These are phyloP conservation scores for Gallinago media DNA, from an alignment of 2,113 vertebrate species.

Conservation along the genomic window DNA sequence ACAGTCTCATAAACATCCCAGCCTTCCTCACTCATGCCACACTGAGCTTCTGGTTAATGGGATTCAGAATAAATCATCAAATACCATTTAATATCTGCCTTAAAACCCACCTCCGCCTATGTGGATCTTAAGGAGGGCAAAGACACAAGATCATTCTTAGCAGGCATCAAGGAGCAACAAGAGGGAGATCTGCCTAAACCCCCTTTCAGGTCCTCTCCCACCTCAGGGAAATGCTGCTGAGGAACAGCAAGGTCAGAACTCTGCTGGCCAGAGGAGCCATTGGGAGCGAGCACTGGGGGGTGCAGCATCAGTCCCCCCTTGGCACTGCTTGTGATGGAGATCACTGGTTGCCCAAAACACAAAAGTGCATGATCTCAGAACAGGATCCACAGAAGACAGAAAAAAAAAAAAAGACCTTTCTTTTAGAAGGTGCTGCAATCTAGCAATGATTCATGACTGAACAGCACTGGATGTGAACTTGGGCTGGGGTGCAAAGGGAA, in stretches of 20 bases:
- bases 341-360: not conserved
- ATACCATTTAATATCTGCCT: not conserved
- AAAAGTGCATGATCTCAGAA: not conserved
- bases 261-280: rapidly evolving
- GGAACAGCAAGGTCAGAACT: rapidly evolving
- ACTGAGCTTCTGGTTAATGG: not conserved
- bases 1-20: not conserved
- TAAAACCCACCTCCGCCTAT: not conserved
- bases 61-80: not conserved
- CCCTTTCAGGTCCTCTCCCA: not conserved
- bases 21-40: not conserved
- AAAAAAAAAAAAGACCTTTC: not conserved
- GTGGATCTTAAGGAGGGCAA: not conserved
- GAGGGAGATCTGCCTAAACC: not conserved
- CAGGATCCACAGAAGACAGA: not conserved
- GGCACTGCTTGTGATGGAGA: not conserved
- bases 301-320: not conserved
- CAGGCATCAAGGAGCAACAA: not conserved
- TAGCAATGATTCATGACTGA: not conserved
- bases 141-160: not conserved
- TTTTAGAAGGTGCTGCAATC: not conserved
- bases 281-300: not conserved
- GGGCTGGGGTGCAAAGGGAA: rapidly evolving
- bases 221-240: not conserved
- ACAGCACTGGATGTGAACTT: not conserved